Evolutionary conservation across 2,888 invertebrate genomes (phyloP).

Genomic region (Cephonodes hylas): DNA sequence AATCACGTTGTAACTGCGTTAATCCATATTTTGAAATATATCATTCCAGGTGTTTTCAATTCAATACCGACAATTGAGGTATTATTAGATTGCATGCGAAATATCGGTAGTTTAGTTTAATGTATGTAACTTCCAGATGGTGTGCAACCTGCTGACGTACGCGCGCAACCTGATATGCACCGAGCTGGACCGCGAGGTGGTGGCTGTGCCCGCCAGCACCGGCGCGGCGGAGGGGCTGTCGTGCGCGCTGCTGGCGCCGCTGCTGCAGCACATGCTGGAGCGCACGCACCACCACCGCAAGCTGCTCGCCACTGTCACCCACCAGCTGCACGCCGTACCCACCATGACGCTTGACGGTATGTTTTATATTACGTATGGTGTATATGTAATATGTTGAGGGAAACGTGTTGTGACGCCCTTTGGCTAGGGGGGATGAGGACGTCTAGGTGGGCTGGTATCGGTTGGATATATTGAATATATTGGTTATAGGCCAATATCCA

Average conservation of each 20-base stretch:
- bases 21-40: too few relatives aligned
- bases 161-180: constrained; percentile 84
- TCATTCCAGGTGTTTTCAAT: too few relatives aligned
- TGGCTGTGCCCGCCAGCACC: constrained; percentile 50
- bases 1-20: too few relatives aligned
- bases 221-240: constrained; percentile 43
- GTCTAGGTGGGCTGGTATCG: too few relatives aligned
- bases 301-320: constrained; percentile 51
- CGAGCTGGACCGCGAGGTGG: constrained; percentile 76
- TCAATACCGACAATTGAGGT: too few relatives aligned
- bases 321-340: constrained; percentile 56
- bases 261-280: constrained; percentile 46
- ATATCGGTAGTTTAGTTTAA: too few relatives aligned
- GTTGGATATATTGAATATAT: too few relatives aligned
- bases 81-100: too few relatives aligned
- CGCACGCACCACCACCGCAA: constrained; percentile 50
- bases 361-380: too few relatives aligned
- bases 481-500: too few relatives aligned
- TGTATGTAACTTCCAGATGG: constrained; percentile 83
- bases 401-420: too few relatives aligned
- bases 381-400: not conserved
- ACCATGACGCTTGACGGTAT: constrained; percentile 60
- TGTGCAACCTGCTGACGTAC: constrained; percentile 86
- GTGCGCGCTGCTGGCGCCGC: constrained; percentile 40
- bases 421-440: too few relatives aligned